Evolutionary conservation across 2,797 vertebrate genomes (phyloP).

Genomic region (Sebastes steindachneri): DNA sequence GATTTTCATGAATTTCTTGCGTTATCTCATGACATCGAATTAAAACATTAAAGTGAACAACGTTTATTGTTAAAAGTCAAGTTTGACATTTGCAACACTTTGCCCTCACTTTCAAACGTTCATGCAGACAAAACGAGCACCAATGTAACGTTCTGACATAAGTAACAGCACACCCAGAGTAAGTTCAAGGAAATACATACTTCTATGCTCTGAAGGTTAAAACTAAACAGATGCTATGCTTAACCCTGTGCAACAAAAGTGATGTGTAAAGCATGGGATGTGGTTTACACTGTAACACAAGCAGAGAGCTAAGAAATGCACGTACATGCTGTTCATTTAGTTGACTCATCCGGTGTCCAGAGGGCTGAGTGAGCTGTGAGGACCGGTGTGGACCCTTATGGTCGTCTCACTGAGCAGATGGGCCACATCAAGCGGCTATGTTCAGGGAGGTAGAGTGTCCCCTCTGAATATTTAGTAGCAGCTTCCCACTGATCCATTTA

Average conservation of each 20-base stretch:
- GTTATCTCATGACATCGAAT: not conserved
- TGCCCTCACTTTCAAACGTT: conserved; percentile 44
- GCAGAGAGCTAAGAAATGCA: conserved; percentile 26
- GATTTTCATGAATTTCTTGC: not conserved
- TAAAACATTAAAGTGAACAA: conserved; percentile 38
- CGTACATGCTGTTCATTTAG: conserved; percentile 17
- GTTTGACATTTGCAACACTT: conserved; percentile 56
- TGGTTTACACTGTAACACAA: conserved; percentile 35
- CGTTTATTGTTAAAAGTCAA: conserved; percentile 69
- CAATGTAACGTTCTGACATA: conserved; percentile 67
- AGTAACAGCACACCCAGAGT: conserved; percentile 55
- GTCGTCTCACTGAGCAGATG: conserved; percentile 41
- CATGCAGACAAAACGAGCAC: conserved; percentile 75
- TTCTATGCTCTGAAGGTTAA: conserved; percentile 26
- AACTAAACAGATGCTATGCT: conserved; percentile 23
- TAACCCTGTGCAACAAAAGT: conserved; percentile 30
- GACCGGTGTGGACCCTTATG: not conserved
- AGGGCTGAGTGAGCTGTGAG: conserved; percentile 7
- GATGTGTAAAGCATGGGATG: conserved; percentile 29
- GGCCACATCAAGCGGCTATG: not conserved
- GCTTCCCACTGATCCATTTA: conserved; percentile 35
- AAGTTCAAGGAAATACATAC: conserved; percentile 32
- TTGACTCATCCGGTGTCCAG: conserved; percentile 25
- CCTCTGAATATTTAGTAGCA: conserved; percentile 58
- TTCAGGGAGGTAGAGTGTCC: conserved; percentile 65